Evolutionary conservation across 1,140 invertebrate species (phyloP), one percentile per base, ranked within the genome.

Genomic region (Papilio dardanus): DNA sequence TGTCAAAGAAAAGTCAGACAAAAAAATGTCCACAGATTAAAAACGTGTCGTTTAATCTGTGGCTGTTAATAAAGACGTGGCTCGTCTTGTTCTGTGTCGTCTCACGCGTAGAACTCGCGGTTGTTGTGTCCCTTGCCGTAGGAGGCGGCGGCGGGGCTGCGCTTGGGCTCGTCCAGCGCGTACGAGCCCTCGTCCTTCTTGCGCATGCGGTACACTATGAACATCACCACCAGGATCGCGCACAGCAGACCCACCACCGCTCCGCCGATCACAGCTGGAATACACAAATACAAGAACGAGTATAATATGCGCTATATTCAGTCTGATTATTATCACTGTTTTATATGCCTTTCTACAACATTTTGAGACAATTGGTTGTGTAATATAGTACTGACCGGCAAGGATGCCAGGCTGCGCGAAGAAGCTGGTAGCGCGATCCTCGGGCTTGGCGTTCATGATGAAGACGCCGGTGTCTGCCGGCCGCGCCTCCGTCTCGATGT

Each of bases 161-260:
- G 95, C 93, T 98, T 98, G 19, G 98, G 98, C 94, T 99, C 99
- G 88, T 99, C 99, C 76, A 99, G 94, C 6, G 98, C 97, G 91
- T 99, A 99, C 78, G 98, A 99, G 16, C 99, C 99, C 93, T 99
- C 99, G 92, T 99, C 99, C 95, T 99, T 99, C 95, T 99, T 99
- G 91, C 99, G 96, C 98, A 99, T 99, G 88, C 99, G 96, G 94
- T 99, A 99, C 6, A 99, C 98, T 87, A 99, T 99, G 94, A 99
- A 99, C 99, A 99, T 99, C 65, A 99, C 98, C 77, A 99, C 97
- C 66, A 99, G 95, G 92, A 99, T 99, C 85, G 99, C 98, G 94
- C 98, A 99, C 24, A 99, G 95, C 42, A 99, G 94, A 54, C 99
- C 98, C 16, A 99, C 98, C 73, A 99, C 98, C 78, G 98, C 98